phyloP scores from a whole-genome alignment of 1,140 invertebrate species.

The Drosophila pseudoananassae region DNA sequence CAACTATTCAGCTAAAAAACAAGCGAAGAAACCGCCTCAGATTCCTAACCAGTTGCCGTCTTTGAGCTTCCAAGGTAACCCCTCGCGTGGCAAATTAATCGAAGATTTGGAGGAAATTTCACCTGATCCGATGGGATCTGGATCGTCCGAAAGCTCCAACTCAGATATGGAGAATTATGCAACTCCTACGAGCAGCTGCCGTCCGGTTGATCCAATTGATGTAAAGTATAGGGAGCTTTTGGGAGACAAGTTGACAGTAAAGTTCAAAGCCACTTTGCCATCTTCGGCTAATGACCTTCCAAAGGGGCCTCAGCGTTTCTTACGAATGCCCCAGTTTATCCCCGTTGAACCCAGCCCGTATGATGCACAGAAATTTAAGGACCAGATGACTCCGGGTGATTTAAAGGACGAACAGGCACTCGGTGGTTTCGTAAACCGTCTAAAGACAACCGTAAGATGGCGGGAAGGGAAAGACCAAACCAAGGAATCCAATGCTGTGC shows the following conservation, averaged over 20 bases:
- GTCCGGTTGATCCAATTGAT: neutral
- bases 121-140: neutral
- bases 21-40: neutral
- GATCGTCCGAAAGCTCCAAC: neutral
- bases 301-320: conserved; percentile 1
- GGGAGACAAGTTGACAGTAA: conserved; percentile 15
- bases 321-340: conserved; percentile 46
- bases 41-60: no score
- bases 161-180: neutral
- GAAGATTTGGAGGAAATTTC: neutral
- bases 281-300: neutral
- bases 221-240: neutral
- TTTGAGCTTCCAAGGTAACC: neutral
- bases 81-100: neutral
- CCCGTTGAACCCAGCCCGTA: conserved; percentile 18
- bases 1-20: neutral
- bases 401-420: conserved; percentile 22
- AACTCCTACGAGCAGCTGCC: neutral
- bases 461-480: conserved; percentile 9
- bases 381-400: conserved; percentile 13
- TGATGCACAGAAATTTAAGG: neutral
- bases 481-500: conserved; percentile 50
- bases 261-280: conserved; percentile 38
- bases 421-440: conserved; percentile 18
- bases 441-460: conserved; percentile 56